These are phyloP conservation scores for Sebastes flavidus DNA, from an alignment of 2,797 vertebrate genomes.

Conservation along the genomic window DNA sequence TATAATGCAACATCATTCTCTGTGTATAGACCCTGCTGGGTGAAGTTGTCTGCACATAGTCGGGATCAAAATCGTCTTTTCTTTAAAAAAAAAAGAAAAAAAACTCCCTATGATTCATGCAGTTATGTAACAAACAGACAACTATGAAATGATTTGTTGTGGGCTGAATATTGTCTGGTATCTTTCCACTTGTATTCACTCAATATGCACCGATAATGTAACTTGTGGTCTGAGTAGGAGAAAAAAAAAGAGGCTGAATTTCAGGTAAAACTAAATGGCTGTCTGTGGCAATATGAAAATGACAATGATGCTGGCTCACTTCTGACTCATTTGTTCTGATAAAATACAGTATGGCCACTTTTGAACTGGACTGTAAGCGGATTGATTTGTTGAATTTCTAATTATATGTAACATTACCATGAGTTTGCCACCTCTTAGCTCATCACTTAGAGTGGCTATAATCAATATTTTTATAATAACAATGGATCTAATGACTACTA, in stretches of 20 bases:
- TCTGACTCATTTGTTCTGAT: neutral
- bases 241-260: neutral
- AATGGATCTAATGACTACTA: neutral
- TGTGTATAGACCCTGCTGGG: conserved; percentile 65
- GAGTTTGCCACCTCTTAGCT: neutral
- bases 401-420: neutral
- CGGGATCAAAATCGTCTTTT: conserved; percentile 67
- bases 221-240: conserved; percentile 26
- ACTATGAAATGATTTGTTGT: conserved; percentile 77
- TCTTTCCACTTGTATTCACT: conserved; percentile 72
- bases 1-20: conserved; percentile 78
- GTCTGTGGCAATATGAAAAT: neutral
- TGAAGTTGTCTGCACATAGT: conserved; percentile 74
- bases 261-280: conserved; percentile 13
- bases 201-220: conserved; percentile 62
- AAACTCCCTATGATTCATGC: conserved; percentile 67
- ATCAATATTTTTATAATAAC: neutral
- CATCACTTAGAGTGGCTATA: neutral
- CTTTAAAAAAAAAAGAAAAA: conserved; percentile 23
- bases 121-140: conserved; percentile 78
- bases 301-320: neutral
- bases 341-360: neutral
- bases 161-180: conserved; percentile 78
- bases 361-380: neutral
- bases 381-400: neutral